Evolutionary conservation across 1,140 invertebrate species (phyloP), one percentile per base, ranked within the genome.

Genomic region (Magallana gigas): DNA sequence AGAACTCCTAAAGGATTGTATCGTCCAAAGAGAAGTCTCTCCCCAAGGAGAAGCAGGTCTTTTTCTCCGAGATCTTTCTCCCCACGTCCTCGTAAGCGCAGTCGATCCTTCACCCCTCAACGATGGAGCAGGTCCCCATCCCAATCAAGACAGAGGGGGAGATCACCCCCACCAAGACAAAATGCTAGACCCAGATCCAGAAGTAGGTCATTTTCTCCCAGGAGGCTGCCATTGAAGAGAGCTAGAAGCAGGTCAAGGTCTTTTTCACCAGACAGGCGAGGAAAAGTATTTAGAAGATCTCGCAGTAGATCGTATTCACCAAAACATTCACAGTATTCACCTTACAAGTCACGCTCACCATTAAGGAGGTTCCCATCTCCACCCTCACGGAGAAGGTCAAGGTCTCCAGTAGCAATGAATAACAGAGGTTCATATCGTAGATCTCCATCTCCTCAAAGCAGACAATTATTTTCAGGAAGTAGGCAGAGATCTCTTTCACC

Each of bases 171-270:
- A 23, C 8, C 23, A 36, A 18, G 68, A 76, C 18, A 76, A 14
- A 86, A 59, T 18, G 57, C 58, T 8, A 86, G 48, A 86, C 9
- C 14, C 14, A 80, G 71, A 84, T 71, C 80, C 71, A 83, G 57
- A 18, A 83, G 76, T 29, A 59, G 57, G n/a, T 87, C 86, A 23
- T n/a, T 84, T n/a, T 84, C 86, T 36, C 82, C 86, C 36, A 84
- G 82, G 62, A 81, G 83, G 59, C 56, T 16, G 3, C 59, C 83
- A 62, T 23, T 58, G 8, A 36, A 60, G 8, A 84, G 83, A 36
- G 57, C 64, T 48, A 84, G 59, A 62, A 88, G 83, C 23, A 29
- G 83, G 57, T 84, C 81, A 56, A 87, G 85, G 82, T 87, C 86
- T 16, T 83, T 84, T n/a, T 84, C 87, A 59, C 87, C 87, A 76